Percentiles rank a stretch among this genome's conserved stretches.
These are phyloP conservation scores for Gonioctena quinquepunctata DNA, from an alignment of 1,140 invertebrate genomes.

Conservation along the genomic window DNA sequence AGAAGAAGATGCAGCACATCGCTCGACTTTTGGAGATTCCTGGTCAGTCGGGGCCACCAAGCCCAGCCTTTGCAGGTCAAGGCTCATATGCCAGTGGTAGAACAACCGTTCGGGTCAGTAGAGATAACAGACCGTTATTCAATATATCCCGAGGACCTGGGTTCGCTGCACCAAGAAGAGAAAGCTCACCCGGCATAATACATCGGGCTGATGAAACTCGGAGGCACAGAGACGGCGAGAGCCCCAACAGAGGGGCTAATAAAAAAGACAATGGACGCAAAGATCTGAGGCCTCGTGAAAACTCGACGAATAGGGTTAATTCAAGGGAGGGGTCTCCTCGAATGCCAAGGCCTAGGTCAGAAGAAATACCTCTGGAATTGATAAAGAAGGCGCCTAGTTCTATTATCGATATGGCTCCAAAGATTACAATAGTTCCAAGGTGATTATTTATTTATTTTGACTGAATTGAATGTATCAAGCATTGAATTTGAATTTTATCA, in stretches of 20 bases:
- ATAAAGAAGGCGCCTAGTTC: conserved; percentile 56
- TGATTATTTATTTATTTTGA: not conserved
- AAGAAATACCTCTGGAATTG: conserved; percentile 81
- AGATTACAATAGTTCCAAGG: conserved; percentile 49
- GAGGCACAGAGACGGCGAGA: conserved; percentile 41
- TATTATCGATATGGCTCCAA: conserved; percentile 54
- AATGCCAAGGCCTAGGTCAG: conserved; percentile 73
- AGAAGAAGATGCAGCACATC: conserved; percentile 95
- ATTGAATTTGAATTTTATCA: too few species aligned
- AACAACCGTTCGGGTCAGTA: conserved; percentile 56
- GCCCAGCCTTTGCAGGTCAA: conserved; percentile 51
- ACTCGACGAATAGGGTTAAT: conserved; percentile 54
- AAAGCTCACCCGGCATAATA: conserved; percentile 53
- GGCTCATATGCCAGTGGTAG: conserved; percentile 49
- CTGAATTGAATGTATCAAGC: too few species aligned
- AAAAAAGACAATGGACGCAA: conserved; percentile 42
- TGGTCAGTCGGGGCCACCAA: conserved; percentile 63
- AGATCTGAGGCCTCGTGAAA: conserved; percentile 44
- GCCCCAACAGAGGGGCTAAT: conserved; percentile 37
- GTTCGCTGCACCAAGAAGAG: conserved; percentile 68
- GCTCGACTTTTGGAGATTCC: conserved; percentile 86
- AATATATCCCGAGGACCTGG: conserved; percentile 67
- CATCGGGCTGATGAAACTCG: conserved; percentile 43
- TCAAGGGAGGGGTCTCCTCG: conserved; percentile 74
- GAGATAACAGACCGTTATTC: conserved; percentile 67